These are phyloP conservation scores for Linurgus olivaceus DNA, from an alignment of 2,797 vertebrate species.

Conservation along the genomic window DNA sequence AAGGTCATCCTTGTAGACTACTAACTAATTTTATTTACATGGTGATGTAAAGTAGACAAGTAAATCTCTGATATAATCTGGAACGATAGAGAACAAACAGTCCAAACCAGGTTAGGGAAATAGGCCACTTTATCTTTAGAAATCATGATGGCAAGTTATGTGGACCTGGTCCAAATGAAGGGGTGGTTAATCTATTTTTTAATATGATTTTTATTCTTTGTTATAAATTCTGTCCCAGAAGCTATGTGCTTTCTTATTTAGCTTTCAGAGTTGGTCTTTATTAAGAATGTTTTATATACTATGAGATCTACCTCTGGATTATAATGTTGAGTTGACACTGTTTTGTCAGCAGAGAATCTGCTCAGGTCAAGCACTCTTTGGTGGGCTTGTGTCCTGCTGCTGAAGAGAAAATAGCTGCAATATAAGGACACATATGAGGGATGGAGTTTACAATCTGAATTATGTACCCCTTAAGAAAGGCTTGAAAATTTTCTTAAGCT, in stretches of 20 bases:
- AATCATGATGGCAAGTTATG: slow-evolving; percentile 15
- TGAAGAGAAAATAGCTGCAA: not conserved
- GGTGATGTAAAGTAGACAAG: not conserved
- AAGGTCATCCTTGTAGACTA: not conserved
- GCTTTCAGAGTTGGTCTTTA: not conserved
- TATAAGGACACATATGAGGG: not conserved
- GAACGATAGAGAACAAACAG: not conserved
- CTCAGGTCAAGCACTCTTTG: not conserved
- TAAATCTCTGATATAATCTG: not conserved
- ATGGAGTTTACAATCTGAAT: not conserved
- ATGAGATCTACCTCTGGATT: not conserved
- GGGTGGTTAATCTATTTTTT: not conserved
- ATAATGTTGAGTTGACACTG: not conserved
- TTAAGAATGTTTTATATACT: not conserved
- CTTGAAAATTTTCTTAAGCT: not conserved
- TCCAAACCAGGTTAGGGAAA: slow-evolving; percentile 69
- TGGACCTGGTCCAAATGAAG: not conserved
- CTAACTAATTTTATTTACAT: not conserved
- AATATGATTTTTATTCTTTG: not conserved
- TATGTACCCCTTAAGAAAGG: not conserved
- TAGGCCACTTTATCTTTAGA: slow-evolving; percentile 70
- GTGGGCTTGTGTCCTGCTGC: not conserved
- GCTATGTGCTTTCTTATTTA: not conserved
- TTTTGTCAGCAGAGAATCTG: not conserved
- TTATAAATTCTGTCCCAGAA: not conserved